Evolutionary conservation across 2,113 vertebrate genomes (phyloP).

Genomic region (Eurystomus gularis): DNA sequence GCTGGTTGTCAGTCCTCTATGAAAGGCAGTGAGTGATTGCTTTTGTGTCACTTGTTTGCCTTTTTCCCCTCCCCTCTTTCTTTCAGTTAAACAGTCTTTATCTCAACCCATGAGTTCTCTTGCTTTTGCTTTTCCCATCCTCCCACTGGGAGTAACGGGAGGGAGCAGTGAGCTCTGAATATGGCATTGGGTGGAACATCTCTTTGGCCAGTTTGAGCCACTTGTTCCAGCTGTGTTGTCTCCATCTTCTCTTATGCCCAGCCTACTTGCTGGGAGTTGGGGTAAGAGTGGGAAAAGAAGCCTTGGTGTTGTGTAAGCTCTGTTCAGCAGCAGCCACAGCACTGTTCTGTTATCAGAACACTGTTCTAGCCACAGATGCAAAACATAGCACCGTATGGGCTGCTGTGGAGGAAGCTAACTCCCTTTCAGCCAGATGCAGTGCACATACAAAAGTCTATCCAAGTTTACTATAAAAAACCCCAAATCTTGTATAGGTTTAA

Average conservation of each 20-base stretch:
- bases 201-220: fast-evolving
- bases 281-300: not conserved
- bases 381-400: not conserved
- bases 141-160: not conserved
- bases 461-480: not conserved
- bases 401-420: not conserved
- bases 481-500: not conserved
- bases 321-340: not conserved
- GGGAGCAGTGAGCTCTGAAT: not conserved
- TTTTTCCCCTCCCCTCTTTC: not conserved
- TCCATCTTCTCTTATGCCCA: not conserved
- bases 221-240: not conserved
- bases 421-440: not conserved
- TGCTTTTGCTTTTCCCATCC: not conserved
- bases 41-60: not conserved
- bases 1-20: not conserved
- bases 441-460: not conserved
- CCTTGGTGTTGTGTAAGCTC: not conserved
- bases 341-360: too few species aligned
- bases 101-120: not conserved
- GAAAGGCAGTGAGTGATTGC: not conserved
- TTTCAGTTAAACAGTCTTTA: not conserved
- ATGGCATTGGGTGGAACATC: fast-evolving
- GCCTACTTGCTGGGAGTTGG: not conserved
- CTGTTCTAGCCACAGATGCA: not conserved